Percentiles rank a stretch among this genome's conserved stretches.
phyloP scores from a whole-genome alignment of 2,113 vertebrate species.

The Podilymbus podiceps region DNA sequence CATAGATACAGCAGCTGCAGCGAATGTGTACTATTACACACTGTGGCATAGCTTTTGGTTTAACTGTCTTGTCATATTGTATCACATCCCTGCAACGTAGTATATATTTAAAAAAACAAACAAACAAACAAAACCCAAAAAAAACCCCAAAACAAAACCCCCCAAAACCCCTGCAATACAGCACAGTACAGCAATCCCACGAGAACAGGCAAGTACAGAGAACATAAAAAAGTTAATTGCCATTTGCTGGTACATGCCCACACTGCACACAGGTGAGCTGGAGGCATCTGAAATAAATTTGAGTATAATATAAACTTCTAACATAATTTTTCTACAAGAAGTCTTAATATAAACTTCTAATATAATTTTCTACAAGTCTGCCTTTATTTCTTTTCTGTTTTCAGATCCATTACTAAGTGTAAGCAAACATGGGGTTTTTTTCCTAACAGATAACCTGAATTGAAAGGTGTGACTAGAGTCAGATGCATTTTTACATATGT shows the following conservation, averaged over 20 bases:
- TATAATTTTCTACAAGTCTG: background rate
- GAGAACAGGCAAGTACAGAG: background rate
- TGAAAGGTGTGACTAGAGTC: background rate
- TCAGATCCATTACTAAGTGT: background rate
- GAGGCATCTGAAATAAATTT: background rate
- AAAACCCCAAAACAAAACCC: no score
- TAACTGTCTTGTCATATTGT: background rate
- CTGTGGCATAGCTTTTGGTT: background rate
- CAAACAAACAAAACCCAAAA: no score
- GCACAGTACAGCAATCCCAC: no score
- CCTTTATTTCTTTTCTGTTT: background rate
- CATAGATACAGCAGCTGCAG: background rate
- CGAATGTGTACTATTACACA: background rate
- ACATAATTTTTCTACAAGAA: background rate
- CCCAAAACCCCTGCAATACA: background rate
- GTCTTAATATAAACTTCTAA: background rate
- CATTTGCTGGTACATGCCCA: fast-evolving
- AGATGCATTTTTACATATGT: background rate
- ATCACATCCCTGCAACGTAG: fast-evolving
- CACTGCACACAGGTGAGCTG: background rate
- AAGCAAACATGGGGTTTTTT: background rate
- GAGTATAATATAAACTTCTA: background rate
- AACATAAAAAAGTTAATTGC: background rate
- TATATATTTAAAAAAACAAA: background rate
- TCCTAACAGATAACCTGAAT: background rate